A percentile compares a stretch with the other conserved stretches of the same genome.
phyloP scores from a whole-genome alignment of 2,888 invertebrate genomes.

The Beris morrisii region DNA sequence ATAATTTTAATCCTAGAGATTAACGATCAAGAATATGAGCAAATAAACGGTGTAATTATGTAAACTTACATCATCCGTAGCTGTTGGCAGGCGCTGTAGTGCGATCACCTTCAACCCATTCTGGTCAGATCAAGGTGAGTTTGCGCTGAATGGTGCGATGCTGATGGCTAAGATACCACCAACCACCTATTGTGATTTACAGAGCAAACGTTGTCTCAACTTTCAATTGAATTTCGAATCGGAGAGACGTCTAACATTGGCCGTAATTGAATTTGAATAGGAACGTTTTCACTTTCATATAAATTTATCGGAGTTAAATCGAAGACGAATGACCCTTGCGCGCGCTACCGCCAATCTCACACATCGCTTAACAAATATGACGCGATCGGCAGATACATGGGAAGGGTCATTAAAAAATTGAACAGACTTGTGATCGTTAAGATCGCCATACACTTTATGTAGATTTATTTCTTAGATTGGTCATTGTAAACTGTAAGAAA shows the following conservation, averaged over 20 bases:
- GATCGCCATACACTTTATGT: no score
- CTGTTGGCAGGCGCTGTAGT: neutral
- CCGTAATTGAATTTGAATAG: constrained; percentile 4
- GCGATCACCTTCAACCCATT: constrained; percentile 26
- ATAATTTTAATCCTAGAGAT: no score
- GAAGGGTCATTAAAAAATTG: no score
- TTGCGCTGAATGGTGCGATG: constrained; percentile 8
- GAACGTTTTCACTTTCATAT: constrained; percentile 12
- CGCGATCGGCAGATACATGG: neutral
- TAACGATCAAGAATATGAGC: no score
- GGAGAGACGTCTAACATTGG: neutral
- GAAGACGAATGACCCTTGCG: constrained; percentile 6
- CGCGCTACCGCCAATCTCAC: no score
- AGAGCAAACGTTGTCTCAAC: neutral
- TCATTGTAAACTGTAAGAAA: no score
- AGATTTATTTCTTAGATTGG: neutral
- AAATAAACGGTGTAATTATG: no score
- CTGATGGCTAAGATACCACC: constrained; percentile 4
- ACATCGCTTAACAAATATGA: neutral
- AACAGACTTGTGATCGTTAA: no score
- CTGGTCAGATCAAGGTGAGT: constrained; percentile 18
- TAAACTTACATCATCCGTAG: no score
- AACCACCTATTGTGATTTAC: neutral
- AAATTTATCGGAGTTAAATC: no score
- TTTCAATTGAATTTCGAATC: no score